Base-by-base conservation (phyloP, 2,797 vertebrate species). In the Cheracebus regulus region DNA sequence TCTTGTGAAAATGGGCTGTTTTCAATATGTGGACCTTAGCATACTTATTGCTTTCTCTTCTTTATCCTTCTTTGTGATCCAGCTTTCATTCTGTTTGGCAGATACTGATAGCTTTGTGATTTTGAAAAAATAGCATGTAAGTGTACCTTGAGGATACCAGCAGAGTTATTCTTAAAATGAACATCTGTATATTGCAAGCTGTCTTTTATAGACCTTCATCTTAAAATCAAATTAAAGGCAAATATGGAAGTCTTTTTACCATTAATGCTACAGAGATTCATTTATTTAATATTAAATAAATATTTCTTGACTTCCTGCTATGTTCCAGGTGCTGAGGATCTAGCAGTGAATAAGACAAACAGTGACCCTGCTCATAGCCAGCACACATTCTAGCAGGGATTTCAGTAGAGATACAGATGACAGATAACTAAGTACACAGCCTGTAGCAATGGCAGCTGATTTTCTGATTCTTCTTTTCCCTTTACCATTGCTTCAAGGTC, bases 1-100 rank as follows among this genome's bases (percentile, higher is more conserved):
- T 78, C 30, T 78, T 86, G 46, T 96, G 41, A 58, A 91, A 28
- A 39, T 92, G 44, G 48, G 26, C 26, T 81, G 15, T 46, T 88
- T 96, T 95, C 80, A 72, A 46, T 90, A 52, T 88, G 46, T 89
- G 50, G 28, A 17, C 55, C 30, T 78, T 85, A 67, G 36, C 61
- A 78, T 10, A 36, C 75, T 20, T 82, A 75, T 90, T 5, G 67
- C 7, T 86, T 36, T 85, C 81, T 80, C 26, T 67, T 76, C n/a
- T 87, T 91, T 82, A 72, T 93, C 52, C 55, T 26, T 88, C n/a
- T 93, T 81, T 95, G 50, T 90, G 80, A 86, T 88, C 92, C 4
- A 61, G 46, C 46, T 96, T 96, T 93, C 78, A 91, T 85, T 95
- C 33, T 93, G 33, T 93, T 88, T 67, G 64, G 48, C 88, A 96